Evolutionary conservation across 37 sponge, comb jelly and placozoan genomes (phyloP).

Genomic region (Corticium candelabrum): DNA sequence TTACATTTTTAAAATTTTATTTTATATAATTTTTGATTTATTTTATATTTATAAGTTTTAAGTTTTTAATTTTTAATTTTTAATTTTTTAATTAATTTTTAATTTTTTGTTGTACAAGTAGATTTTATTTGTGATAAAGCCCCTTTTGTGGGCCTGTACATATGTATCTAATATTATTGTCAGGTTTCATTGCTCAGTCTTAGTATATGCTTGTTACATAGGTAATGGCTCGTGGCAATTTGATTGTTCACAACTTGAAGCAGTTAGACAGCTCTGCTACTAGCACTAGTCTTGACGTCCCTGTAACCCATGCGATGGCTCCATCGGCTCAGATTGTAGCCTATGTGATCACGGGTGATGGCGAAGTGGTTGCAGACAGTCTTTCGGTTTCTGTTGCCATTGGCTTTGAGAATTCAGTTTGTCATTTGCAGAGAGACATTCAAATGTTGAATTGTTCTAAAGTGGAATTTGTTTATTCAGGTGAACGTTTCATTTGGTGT

Average conservation of each 20-base stretch:
- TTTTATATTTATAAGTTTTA: too few relatives aligned
- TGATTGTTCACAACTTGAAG: not conserved
- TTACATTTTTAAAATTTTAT: too few relatives aligned
- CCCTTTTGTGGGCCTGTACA: too few relatives aligned
- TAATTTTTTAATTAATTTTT: too few relatives aligned
- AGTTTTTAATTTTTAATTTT: too few relatives aligned
- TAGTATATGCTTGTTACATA: not conserved
- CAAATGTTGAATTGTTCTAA: too few relatives aligned
- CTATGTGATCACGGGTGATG: not conserved
- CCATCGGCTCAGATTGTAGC: constrained; percentile 7
- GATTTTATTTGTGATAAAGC: too few relatives aligned
- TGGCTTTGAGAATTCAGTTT: not conserved
- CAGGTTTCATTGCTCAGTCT: not conserved
- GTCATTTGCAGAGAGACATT: not conserved
- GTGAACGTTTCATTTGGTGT: not conserved
- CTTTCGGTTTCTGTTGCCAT: not conserved
- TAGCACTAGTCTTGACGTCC: not conserved
- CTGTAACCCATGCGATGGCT: constrained; percentile 12
- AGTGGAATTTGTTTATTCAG: too few relatives aligned
- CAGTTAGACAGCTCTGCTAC: not conserved
- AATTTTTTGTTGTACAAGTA: too few relatives aligned
- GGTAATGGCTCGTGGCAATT: not conserved
- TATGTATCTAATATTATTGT: too few relatives aligned
- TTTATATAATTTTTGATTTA: too few relatives aligned
- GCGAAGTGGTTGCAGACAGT: constrained; percentile 6